phyloP scores from a whole-genome alignment of 2,888 invertebrate species.

The Spodoptera littoralis region DNA sequence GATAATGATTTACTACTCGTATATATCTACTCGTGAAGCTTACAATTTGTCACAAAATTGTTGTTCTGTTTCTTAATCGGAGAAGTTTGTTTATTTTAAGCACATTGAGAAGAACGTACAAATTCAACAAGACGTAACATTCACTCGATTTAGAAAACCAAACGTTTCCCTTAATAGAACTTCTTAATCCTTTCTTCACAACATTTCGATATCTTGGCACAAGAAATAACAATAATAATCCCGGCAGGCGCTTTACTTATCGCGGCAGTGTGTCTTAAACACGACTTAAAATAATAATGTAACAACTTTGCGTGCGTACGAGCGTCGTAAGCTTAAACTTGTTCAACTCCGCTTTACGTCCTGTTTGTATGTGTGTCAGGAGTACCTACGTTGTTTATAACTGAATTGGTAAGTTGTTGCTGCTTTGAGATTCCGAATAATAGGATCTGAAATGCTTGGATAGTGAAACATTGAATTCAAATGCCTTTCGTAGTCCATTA shows the following conservation, averaged over 20 bases:
- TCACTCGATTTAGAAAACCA: slow-evolving; percentile 17
- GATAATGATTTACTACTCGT: too few relatives aligned
- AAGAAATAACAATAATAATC: slow-evolving; percentile 34
- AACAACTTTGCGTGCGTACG: slow-evolving; percentile 55
- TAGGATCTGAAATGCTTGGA: slow-evolving; percentile 21
- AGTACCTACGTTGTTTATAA: slow-evolving; percentile 47
- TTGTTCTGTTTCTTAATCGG: too few relatives aligned
- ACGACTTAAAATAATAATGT: slow-evolving; percentile 55
- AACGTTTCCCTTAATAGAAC: slow-evolving; percentile 13
- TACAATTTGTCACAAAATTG: too few relatives aligned
- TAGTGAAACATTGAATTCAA: too few relatives aligned
- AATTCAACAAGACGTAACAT: not conserved
- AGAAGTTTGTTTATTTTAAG: too few relatives aligned
- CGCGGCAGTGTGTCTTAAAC: slow-evolving; percentile 38
- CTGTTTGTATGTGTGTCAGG: slow-evolving; percentile 33
- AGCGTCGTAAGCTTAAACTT: slow-evolving; percentile 49
- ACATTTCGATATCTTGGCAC: slow-evolving; percentile 26
- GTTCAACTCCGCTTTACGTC: slow-evolving; percentile 45
- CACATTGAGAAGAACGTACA: too few relatives aligned
- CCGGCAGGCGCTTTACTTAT: slow-evolving; percentile 13
- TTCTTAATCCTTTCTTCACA: slow-evolving; percentile 32
- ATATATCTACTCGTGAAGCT: too few relatives aligned
- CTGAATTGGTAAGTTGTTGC: slow-evolving; percentile 40
- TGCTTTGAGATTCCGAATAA: slow-evolving; percentile 38
- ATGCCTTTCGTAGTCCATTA: not conserved